Base-by-base conservation (phyloP, 2,888 invertebrate species). In the Leptopilina syphax region DNA sequence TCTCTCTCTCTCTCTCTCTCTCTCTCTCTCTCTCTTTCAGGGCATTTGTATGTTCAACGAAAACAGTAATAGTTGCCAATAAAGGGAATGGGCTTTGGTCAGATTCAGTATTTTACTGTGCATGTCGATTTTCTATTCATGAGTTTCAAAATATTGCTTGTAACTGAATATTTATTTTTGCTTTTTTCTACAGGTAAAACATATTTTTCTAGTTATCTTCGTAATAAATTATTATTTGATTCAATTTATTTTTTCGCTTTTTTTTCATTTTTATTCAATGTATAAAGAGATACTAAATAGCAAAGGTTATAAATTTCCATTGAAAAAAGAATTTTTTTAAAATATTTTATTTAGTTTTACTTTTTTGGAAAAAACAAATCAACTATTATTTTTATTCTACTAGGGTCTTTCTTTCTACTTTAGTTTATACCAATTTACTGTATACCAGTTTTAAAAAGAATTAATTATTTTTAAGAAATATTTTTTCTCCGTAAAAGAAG, bases 91-190 rank as follows among this genome's bases (percentile, higher is more conserved):
- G 73, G 34, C 73, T 34, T 57, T 24, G 54, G n/a, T n/a, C 73
- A 73, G n/a, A 73, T 57, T 34, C 8, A 73, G n/a, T 54, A 41
- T 34, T 54, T 73, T 24, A 54, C 13, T 50, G 47, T 50, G 50
- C 54, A 70, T 54, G 24, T 73, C 54, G 70, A 24, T 54, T 50
- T 34, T 73, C 54, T n/a, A 57, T 73, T 73, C 73, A 73, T 73
- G 73, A 57, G 73, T 34, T 73, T 73, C 27, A 70, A 57, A 54
- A 57, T 13, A 8, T 34, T 13, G 13, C 24, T 73, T 73, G 57
- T 57, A 73, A 70, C n/a, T 54, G 70, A 27, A 54, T 8, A n/a
- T 7, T 50, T 50, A 50, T 50, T 50, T 47, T 9, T 1, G 5
- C 27, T 27, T 27, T 54, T 63, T 63, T 24, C 24, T 7, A 24